phyloP scores from a whole-genome alignment of 2,888 invertebrate species.

The Gymnocheta viridis region DNA sequence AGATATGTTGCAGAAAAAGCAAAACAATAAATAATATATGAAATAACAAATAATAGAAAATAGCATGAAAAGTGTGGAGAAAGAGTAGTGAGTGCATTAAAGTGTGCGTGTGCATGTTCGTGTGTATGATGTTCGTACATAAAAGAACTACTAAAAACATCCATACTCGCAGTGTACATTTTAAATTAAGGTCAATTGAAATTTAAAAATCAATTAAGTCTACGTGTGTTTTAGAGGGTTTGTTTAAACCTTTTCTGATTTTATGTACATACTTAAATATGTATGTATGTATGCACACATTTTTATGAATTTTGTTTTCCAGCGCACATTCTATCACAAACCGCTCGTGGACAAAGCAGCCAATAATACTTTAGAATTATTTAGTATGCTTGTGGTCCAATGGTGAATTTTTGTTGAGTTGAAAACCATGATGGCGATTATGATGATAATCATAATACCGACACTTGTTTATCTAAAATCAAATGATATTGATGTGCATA shows the following conservation, averaged over 20 bases:
- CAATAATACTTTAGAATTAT: neutral
- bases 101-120: neutral
- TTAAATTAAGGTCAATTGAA: constrained; percentile 67
- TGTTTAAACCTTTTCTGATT: constrained; percentile 20
- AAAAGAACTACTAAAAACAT: constrained; percentile 39
- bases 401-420: constrained; percentile 10
- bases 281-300: too few species aligned
- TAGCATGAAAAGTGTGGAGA: neutral
- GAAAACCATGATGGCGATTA: neutral
- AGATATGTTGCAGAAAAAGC: neutral
- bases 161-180: constrained; percentile 49
- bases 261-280: too few species aligned
- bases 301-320: neutral
- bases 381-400: constrained; percentile 14
- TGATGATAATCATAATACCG: neutral
- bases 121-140: neutral
- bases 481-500: too few species aligned
- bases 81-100: neutral
- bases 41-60: neutral
- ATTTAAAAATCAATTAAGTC: constrained; percentile 65
- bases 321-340: constrained; percentile 6
- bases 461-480: neutral
- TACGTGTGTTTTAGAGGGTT: constrained; percentile 52
- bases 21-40: neutral
- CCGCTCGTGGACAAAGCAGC: neutral